Base-by-base conservation (phyloP, 2,888 invertebrate genomes). In the Trissoscelio sp. region DNA sequence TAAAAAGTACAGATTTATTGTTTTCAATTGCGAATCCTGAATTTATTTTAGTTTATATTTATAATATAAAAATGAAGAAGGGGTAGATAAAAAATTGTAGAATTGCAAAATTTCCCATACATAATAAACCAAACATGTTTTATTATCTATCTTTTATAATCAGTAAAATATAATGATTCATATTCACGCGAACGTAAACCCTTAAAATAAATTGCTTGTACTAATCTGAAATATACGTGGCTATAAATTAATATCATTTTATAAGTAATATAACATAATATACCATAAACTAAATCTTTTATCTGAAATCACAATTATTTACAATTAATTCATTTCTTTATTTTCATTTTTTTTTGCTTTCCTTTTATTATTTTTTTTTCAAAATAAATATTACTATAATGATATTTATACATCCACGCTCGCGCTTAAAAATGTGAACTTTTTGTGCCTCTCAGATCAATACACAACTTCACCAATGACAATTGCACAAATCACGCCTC, bases 381-480 rank as follows among this genome's bases (percentile, higher is more conserved):
- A 69, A 69, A 81, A 72, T 81, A 81, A 74, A 81, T 80, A 79
- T 73, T 55, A 64, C 53, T 79, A 62, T 73, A 69, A 55, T 70
- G 34, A 70, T 70, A 75, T 80, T 62, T 80, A 58, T 81, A 81
- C 72, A 81, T 66, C 37, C 66, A 53, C 57, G 58, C 64, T 57
- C 18, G 46, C 3, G 18, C 18, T 4, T 18, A 44, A 44, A n/a
- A 44, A 7, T 4, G 2, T 34, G 34, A 6, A 18, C 4, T 18
- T 7, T 18, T 14, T n/a, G 14, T 39, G 14, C 14, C 3, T 12
- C n/a, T 39, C 12, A n/a, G n/a, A 18, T 18, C 18, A 1, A 44
- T 18, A 44, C 44, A 18, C 7, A n/a, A 34, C 6, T 34, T 34
- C 2, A 11, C 14, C 24, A 9, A 58, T 14, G 16, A 67, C 46